Conservation (phyloP, 2,113 vertebrate species). For the Tricholaema leucomelas region DNA sequence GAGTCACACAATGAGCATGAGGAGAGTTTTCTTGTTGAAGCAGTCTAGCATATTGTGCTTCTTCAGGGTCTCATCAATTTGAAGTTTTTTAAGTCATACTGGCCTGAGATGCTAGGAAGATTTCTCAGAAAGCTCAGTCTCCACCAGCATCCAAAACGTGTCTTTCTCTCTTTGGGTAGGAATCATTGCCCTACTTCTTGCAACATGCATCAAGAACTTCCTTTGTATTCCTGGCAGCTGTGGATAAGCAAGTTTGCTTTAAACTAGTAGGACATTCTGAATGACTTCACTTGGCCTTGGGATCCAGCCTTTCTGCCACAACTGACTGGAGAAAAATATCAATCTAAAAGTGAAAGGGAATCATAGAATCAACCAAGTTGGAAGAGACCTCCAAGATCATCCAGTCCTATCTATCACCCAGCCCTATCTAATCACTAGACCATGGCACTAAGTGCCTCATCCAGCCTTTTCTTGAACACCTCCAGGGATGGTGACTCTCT, state of each 20-base stretch:
- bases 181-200: background rate
- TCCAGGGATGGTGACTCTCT: too few species aligned
- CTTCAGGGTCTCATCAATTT: background rate
- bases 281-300: background rate
- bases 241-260: background rate
- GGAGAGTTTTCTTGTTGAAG: background rate
- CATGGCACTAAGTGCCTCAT: too few species aligned
- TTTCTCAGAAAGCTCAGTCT: background rate
- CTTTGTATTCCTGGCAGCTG: background rate
- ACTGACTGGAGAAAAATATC: background rate
- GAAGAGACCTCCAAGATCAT: too few species aligned
- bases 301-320: accelerated
- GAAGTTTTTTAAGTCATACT: background rate
- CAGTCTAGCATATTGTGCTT: background rate
- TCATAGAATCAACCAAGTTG: too few species aligned
- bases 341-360: background rate
- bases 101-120: background rate
- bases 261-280: background rate
- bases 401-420: too few species aligned
- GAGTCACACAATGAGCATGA: background rate
- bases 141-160: background rate
- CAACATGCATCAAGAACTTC: background rate
- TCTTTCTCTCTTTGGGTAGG: background rate
- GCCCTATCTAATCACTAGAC: too few species aligned
- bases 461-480: too few species aligned